These are phyloP conservation scores for Gasterosteus aculeatus DNA, from an alignment of 2,113 vertebrate genomes.

Conservation along the genomic window DNA sequence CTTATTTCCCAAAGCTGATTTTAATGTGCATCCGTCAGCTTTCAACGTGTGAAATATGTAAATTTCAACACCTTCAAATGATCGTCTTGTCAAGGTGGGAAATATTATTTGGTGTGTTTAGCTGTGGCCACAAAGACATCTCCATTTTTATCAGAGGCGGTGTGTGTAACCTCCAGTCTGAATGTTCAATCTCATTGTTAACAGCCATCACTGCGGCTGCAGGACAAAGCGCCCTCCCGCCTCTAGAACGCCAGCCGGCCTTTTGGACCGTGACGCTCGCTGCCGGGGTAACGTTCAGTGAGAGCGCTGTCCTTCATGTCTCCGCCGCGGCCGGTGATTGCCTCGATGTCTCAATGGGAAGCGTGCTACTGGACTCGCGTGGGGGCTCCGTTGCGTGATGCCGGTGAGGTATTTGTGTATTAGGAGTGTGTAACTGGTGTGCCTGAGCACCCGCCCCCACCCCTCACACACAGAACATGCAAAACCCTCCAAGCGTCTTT, in stretches of 20 bases:
- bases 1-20: neutral
- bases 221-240: no score
- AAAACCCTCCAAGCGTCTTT: conserved; percentile 36
- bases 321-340: conserved; percentile 23
- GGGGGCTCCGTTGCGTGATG: conserved; percentile 49
- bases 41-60: neutral
- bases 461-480: neutral
- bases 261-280: neutral
- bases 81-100: neutral
- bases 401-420: conserved; percentile 59
- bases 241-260: neutral
- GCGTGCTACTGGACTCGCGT: conserved; percentile 49
- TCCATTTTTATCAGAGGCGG: neutral
- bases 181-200: neutral
- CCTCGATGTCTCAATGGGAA: conserved; percentile 41
- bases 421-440: conserved; percentile 28
- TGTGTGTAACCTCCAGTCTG: neutral
- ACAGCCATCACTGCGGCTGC: no score
- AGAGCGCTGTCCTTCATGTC: conserved; percentile 27
- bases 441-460: neutral
- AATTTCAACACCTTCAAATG: neutral
- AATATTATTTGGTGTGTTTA: neutral
- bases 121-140: neutral
- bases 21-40: neutral
- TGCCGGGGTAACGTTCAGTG: conserved; percentile 11